Evolutionary conservation across 2,113 vertebrate species (phyloP), one percentile per base, ranked within the genome.

Genomic region (Silurus glanis): DNA sequence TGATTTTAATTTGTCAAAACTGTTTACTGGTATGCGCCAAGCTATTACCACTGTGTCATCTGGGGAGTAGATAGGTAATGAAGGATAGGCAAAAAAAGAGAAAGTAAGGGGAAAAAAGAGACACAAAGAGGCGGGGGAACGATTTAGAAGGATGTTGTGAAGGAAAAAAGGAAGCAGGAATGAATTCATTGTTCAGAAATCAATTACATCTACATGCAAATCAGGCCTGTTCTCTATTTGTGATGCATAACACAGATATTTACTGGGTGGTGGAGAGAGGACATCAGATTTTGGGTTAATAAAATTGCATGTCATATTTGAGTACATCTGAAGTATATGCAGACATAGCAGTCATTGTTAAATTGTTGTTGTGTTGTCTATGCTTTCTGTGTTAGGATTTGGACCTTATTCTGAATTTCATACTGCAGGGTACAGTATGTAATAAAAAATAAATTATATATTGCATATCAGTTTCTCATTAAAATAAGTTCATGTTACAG

Each of bases 1-100:
- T 89, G 87, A 91, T 89, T 91, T 89, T 87, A 89, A 88, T 91
- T 88, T 91, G 88, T 91, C 88, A 89, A 89, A 91, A 89, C 88
- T 88, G 87, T 89, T 91, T 91, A 91, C 88, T 58, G 67, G 82
- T 78, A 82, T 75, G 62, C 16, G 84, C 89, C 84, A 91, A 71
- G 87, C 90, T 90, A 89, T 90, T 90, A 90, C 85, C 87, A 89
- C 78, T 76, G 72, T 89, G 88, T 86, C 87, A 89, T 85, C 82
- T 67, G 12, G 76, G 83, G 84, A 90, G 85, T 72, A 83, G 83
- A 87, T 85, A 90, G 87, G 90, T 88, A 89, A 91, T 88, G 87
- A 87, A 88, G 83, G 69, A 84, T 82, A 84, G 85, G 83, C 59
- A 83, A 88, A 80, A 49, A 75, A 64, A 79, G 49, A 85, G 28